phyloP scores from a whole-genome alignment of 2,888 invertebrate genomes.

The Papilio elwesi region DNA sequence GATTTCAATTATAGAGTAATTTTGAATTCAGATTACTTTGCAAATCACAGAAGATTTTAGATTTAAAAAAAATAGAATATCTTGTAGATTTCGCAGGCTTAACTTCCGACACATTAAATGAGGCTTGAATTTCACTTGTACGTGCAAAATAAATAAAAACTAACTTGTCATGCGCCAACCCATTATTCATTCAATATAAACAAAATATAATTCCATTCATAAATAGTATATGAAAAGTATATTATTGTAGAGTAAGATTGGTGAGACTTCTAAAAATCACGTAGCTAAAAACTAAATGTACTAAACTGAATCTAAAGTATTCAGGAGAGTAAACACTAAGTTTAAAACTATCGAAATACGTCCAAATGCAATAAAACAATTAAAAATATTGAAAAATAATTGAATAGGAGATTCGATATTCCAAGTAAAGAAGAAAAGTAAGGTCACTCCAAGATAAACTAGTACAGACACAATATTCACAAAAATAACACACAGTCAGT shows the following conservation, averaged over 20 bases:
- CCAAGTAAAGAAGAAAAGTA: constrained; percentile 73
- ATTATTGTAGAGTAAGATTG: constrained; percentile 71
- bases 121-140: constrained; percentile 53
- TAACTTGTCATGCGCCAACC: constrained; percentile 77
- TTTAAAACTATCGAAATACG: constrained; percentile 62
- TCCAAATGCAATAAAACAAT: constrained; percentile 67
- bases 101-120: constrained; percentile 22
- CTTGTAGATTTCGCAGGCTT: background rate
- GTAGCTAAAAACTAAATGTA: constrained; percentile 65
- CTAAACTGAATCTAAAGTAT: constrained; percentile 55
- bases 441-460: constrained; percentile 70
- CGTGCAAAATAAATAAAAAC: constrained; percentile 74
- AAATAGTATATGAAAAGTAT: constrained; percentile 55
- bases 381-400: constrained; percentile 63
- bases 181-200: constrained; percentile 66
- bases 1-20: background rate
- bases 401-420: constrained; percentile 52
- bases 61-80: background rate
- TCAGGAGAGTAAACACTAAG: constrained; percentile 57
- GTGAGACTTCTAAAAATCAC: constrained; percentile 64
- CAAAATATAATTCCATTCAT: constrained; percentile 57
- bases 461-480: constrained; percentile 75
- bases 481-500: constrained; percentile 77
- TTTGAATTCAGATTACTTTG: background rate
- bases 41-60: constrained; percentile 1